A percentile compares a stretch with the other conserved stretches of the same genome.
These are phyloP conservation scores for Drosophila lacicola DNA, from an alignment of 2,888 invertebrate genomes.

Conservation along the genomic window DNA sequence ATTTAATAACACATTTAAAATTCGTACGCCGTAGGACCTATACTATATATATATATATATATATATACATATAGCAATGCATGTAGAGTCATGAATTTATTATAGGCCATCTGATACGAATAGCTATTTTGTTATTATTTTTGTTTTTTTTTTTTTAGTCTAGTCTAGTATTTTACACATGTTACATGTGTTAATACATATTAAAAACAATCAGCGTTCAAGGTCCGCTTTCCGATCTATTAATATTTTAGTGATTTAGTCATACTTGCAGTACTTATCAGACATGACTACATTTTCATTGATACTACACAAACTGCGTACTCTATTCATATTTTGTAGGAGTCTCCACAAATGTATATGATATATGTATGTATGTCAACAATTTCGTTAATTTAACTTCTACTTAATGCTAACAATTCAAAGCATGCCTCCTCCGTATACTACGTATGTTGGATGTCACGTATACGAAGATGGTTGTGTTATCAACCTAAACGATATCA, in stretches of 20 bases:
- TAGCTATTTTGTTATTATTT: neutral
- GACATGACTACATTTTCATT: constrained; percentile 19
- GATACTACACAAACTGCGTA: neutral
- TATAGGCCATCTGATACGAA: constrained; percentile 8
- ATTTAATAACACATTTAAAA: neutral
- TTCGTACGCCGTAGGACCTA: too few relatives aligned
- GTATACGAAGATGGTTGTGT: constrained; percentile 2
- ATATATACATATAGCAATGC: neutral
- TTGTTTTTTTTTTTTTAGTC: neutral
- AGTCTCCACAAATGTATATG: neutral
- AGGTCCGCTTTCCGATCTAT: constrained; percentile 38
- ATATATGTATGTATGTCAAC: too few relatives aligned
- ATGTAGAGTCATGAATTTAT: constrained; percentile 15
- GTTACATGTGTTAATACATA: constrained; percentile 13
- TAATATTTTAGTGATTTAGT: constrained; percentile 21
- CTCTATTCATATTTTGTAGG: neutral
- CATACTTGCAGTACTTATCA: constrained; percentile 28
- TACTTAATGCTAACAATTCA: too few relatives aligned
- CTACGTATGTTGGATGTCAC: neutral
- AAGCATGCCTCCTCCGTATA: too few relatives aligned
- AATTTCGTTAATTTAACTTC: too few relatives aligned
- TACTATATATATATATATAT: neutral
- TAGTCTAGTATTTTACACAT: neutral
- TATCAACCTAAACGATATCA: constrained; percentile 13
- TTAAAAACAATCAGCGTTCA: constrained; percentile 31